These are phyloP conservation scores for Leucania comma DNA, from an alignment of 2,888 invertebrate genomes.

Conservation along the genomic window DNA sequence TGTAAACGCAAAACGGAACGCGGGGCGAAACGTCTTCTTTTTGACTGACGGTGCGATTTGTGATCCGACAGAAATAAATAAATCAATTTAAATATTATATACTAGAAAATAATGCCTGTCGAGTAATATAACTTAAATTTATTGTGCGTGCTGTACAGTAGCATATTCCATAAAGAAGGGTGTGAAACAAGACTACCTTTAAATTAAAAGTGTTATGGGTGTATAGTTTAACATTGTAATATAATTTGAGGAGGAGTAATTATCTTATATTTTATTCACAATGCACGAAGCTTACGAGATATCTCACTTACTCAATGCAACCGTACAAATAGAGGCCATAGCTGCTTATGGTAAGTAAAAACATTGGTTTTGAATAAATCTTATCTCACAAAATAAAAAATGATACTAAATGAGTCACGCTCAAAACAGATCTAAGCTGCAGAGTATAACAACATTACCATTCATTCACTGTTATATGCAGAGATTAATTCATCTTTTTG, in stretches of 20 bases:
- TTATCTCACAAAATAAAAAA: background rate
- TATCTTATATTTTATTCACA: conserved; percentile 42
- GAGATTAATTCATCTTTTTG: background rate
- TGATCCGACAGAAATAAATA: background rate
- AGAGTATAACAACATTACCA: background rate
- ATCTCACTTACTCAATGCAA: conserved; percentile 95
- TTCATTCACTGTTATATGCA: background rate
- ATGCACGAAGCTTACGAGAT: conserved; percentile 98
- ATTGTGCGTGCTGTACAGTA: background rate
- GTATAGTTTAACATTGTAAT: conserved; percentile 27
- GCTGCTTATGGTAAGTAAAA: conserved; percentile 95
- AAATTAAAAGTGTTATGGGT: conserved; percentile 22
- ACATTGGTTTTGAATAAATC: background rate
- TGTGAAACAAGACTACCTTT: background rate
- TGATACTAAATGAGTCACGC: conserved; percentile 24
- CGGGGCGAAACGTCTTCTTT: conserved; percentile 17
- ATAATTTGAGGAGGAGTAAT: conserved; percentile 4
- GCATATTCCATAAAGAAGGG: background rate
- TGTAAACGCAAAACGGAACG: too few relatives aligned
- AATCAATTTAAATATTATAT: background rate
- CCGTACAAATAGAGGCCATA: conserved; percentile 97
- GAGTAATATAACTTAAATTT: background rate
- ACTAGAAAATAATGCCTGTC: background rate
- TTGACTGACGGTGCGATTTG: conserved; percentile 33
- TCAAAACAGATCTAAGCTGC: conserved; percentile 10